Evolutionary conservation across 92 coral and sea anemone species (phyloP).

Genomic region (Scolanthus callimorphus): DNA sequence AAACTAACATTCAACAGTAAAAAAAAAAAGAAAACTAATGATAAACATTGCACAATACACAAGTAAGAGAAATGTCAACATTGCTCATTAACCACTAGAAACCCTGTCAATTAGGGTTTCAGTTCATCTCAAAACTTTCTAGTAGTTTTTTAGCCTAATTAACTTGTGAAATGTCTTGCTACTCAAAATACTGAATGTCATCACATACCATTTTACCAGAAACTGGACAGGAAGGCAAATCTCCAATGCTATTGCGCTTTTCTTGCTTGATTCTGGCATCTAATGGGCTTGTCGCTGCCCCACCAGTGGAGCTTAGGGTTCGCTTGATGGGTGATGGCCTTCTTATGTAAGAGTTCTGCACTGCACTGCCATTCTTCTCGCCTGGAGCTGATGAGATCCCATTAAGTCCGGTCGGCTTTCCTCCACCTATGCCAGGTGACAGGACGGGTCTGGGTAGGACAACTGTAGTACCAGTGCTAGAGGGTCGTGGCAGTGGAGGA

Average conservation of each 20-base stretch:
- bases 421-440: slow-evolving; percentile 16
- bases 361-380: slow-evolving; percentile 15
- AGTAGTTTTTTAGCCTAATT: no score
- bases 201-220: slow-evolving; percentile 51
- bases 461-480: slow-evolving; percentile 46
- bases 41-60: no score
- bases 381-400: slow-evolving; percentile 11
- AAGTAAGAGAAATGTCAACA: no score
- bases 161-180: no score
- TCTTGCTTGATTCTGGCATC: slow-evolving; percentile 52
- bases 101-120: no score
- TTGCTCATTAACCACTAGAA: no score
- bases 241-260: slow-evolving; percentile 49
- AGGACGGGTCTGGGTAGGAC: slow-evolving; percentile 28
- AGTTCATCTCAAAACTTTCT: no score
- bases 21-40: no score
- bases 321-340: slow-evolving; percentile 43
- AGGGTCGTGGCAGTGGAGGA: slow-evolving; percentile 54
- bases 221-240: slow-evolving; percentile 46
- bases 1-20: no score
- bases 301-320: slow-evolving; percentile 43
- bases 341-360: slow-evolving; percentile 27
- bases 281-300: slow-evolving; percentile 38
- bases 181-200: no score
- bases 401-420: slow-evolving; percentile 4